Conservation (phyloP, 2,888 invertebrate genomes). For the Pachymerium ferrugineum region DNA sequence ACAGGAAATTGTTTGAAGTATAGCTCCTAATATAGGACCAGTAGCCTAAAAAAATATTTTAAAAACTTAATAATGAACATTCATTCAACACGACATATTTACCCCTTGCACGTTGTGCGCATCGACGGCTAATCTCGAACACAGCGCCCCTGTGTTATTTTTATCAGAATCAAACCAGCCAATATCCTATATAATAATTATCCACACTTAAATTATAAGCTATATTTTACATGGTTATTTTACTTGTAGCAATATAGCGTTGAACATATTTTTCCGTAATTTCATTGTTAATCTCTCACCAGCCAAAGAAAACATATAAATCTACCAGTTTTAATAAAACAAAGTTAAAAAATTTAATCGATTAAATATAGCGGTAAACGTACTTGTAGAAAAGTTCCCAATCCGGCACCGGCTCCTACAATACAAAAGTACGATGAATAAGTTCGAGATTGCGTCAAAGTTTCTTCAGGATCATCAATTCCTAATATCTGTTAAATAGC, state of each 20-base stretch:
- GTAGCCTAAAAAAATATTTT: constrained; percentile 57
- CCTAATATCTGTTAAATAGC: constrained; percentile 55
- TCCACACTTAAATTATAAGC: background rate
- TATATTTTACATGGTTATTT: background rate
- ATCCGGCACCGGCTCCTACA: constrained; percentile 61
- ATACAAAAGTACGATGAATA: constrained; percentile 63
- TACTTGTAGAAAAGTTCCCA: constrained; percentile 63
- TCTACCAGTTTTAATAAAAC: constrained; percentile 50
- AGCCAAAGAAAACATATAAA: constrained; percentile 67
- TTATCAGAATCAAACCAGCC: constrained; percentile 65
- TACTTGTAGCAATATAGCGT: constrained; percentile 50
- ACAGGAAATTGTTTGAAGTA: constrained; percentile 57
- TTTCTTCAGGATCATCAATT: constrained; percentile 52
- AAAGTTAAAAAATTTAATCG: background rate
- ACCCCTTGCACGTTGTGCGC: constrained; percentile 73
- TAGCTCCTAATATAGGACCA: constrained; percentile 65
- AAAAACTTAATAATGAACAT: background rate
- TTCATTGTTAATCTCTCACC: constrained; percentile 74
- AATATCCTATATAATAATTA: constrained; percentile 54
- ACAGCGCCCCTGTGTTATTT: constrained; percentile 65
- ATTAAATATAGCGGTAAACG: too few relatives aligned
- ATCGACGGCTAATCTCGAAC: constrained; percentile 64
- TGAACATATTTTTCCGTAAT: constrained; percentile 61
- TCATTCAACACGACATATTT: constrained; percentile 40
- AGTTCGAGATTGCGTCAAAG: constrained; percentile 56